These are phyloP conservation scores for Myiothlypis coronata DNA, from an alignment of 2,797 vertebrate species.

Conservation along the genomic window DNA sequence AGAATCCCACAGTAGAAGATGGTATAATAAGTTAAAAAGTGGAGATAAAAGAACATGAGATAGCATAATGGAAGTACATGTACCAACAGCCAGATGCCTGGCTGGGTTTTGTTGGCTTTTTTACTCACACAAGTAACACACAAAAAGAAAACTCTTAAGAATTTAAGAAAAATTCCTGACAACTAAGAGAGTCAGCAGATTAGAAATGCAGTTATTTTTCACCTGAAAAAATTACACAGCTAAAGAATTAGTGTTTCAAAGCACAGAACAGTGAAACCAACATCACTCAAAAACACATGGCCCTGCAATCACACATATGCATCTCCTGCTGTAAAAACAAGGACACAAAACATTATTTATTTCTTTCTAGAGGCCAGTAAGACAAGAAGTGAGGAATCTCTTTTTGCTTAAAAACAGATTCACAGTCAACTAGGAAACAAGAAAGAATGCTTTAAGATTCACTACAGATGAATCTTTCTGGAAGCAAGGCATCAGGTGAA, in stretches of 20 bases:
- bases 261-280: not conserved
- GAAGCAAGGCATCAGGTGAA: not conserved
- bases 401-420: not conserved
- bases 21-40: not conserved
- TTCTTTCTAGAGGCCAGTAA: not conserved
- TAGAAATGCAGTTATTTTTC: not conserved
- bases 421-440: not conserved
- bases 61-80: not conserved
- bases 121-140: not conserved
- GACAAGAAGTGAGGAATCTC: not conserved
- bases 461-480: not conserved
- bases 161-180: not conserved
- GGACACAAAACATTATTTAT: not conserved
- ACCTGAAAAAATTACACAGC: not conserved
- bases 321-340: not conserved
- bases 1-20: not conserved
- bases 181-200: not conserved
- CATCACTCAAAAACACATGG: not conserved
- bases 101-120: not conserved
- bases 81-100: not conserved
- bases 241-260: not conserved
- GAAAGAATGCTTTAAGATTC: not conserved
- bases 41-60: not conserved
- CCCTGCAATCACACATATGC: not conserved
- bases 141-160: rapidly evolving